Conservation (phyloP, 2,888 invertebrate genomes). For the Drosophila rubida region DNA sequence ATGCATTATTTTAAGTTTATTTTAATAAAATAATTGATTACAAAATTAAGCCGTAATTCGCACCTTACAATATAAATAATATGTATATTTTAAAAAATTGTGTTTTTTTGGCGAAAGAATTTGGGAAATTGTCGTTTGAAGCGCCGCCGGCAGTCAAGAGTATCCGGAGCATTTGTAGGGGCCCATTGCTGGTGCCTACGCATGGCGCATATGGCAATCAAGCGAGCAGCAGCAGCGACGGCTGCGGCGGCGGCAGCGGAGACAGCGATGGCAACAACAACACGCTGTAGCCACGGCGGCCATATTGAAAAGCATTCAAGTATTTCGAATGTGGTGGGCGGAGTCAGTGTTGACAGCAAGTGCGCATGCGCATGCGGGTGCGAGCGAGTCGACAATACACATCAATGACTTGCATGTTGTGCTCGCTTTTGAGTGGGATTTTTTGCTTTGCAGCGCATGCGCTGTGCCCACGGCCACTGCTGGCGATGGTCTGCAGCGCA, state of each 20-base stretch:
- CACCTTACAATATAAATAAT: background rate
- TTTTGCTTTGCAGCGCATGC: conserved; percentile 54
- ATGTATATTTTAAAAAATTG: background rate
- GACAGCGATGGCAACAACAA: conserved; percentile 37
- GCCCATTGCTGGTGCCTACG: conserved; percentile 42
- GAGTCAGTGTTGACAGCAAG: conserved; percentile 67
- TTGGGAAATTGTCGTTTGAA: conserved; percentile 4
- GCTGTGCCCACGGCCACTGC: conserved; percentile 35
- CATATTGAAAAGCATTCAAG: conserved; percentile 85
- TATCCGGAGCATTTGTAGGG: conserved; percentile 29
- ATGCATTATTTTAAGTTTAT: no score
- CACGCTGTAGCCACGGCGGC: conserved; percentile 66
- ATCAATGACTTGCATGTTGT: background rate
- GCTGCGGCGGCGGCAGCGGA: conserved; percentile 34
- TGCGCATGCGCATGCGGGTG: conserved; percentile 62
- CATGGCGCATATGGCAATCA: conserved; percentile 56
- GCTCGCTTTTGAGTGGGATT: conserved; percentile 27
- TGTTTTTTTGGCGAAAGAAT: background rate
- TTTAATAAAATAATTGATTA: no score
- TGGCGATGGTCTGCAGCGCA: conserved; percentile 42
- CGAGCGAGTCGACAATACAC: conserved; percentile 55
- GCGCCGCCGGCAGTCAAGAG: conserved; percentile 58
- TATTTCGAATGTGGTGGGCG: conserved; percentile 84
- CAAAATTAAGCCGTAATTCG: background rate
- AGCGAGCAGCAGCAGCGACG: conserved; percentile 46